A percentile compares a stretch with the other conserved stretches of the same genome.
Conservation (phyloP, 2,113 vertebrate species). For the Antechinus stuartii region DNA sequence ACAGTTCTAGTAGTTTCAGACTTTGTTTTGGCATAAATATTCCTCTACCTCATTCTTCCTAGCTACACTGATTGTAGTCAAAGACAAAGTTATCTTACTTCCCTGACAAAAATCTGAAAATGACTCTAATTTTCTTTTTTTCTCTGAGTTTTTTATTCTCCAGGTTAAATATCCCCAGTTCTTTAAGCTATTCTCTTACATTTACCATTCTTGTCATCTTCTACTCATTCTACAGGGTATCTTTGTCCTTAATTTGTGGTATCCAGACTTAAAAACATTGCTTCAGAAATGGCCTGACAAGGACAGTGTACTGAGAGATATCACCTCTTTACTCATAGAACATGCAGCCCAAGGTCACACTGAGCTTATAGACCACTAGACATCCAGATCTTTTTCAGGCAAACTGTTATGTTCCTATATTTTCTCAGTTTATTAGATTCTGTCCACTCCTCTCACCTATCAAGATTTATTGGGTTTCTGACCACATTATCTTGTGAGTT, state of each 20-base stretch:
- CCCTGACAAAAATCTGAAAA: no score
- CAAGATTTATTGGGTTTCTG: neutral
- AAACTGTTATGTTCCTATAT: neutral
- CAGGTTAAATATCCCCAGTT: neutral
- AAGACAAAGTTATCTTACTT: no score
- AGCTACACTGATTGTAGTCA: no score
- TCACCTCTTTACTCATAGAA: neutral
- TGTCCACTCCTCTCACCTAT: neutral
- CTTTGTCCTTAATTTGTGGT: neutral
- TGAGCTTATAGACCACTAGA: neutral
- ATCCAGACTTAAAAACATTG: neutral
- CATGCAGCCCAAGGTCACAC: neutral
- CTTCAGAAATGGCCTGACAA: neutral
- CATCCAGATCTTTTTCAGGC: neutral
- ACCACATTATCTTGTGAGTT: neutral
- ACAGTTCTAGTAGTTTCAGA: no score
- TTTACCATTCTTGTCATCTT: neutral
- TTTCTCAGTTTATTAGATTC: neutral
- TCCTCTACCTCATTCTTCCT: no score
- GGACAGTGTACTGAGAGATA: neutral
- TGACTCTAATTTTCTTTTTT: neutral
- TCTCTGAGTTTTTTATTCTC: neutral
- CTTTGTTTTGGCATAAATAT: no score
- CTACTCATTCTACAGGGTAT: neutral
- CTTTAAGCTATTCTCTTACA: neutral